Percentiles rank a stretch among this genome's conserved stretches.
Conservation (phyloP, 2,888 invertebrate genomes). For the Crepidodera aurea region DNA sequence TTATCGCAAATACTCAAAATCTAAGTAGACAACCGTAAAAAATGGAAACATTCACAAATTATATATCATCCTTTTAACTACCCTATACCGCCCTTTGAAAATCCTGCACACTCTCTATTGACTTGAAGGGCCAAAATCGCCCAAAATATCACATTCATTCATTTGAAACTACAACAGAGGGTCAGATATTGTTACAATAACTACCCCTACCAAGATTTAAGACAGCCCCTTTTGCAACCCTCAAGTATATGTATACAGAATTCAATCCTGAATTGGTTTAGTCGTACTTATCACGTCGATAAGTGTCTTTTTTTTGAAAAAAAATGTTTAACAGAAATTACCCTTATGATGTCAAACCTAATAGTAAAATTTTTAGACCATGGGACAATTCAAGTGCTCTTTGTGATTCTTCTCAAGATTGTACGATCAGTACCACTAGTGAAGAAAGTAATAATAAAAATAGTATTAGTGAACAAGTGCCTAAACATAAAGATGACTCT, state of each 20-base stretch:
- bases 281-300: slow-evolving; percentile 46
- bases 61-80: slow-evolving; percentile 47
- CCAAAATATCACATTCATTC: slow-evolving; percentile 58
- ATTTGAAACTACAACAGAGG: slow-evolving; percentile 57
- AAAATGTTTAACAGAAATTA: slow-evolving; percentile 44
- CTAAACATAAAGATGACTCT: slow-evolving; percentile 3
- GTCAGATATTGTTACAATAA: slow-evolving; percentile 58
- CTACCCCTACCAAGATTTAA: slow-evolving; percentile 56
- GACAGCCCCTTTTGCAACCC: slow-evolving; percentile 54
- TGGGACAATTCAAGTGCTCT: slow-evolving; percentile 45
- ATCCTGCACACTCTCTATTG: slow-evolving; percentile 42
- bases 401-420: slow-evolving; percentile 62
- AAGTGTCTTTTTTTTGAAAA: slow-evolving; percentile 17
- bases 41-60: slow-evolving; percentile 55
- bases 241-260: slow-evolving; percentile 55
- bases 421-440: slow-evolving; percentile 66
- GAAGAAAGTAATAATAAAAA: slow-evolving; percentile 33
- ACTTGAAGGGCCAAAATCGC: slow-evolving; percentile 53
- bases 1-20: slow-evolving; percentile 54
- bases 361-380: slow-evolving; percentile 50
- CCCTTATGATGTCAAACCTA: slow-evolving; percentile 34
- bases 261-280: slow-evolving; percentile 57
- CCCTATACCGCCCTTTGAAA: slow-evolving; percentile 42
- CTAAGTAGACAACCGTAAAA: slow-evolving; percentile 60
- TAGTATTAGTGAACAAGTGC: slow-evolving; percentile 10